phyloP scores from a whole-genome alignment of 2,113 vertebrate genomes.

The Phrynocephalus versicolor region DNA sequence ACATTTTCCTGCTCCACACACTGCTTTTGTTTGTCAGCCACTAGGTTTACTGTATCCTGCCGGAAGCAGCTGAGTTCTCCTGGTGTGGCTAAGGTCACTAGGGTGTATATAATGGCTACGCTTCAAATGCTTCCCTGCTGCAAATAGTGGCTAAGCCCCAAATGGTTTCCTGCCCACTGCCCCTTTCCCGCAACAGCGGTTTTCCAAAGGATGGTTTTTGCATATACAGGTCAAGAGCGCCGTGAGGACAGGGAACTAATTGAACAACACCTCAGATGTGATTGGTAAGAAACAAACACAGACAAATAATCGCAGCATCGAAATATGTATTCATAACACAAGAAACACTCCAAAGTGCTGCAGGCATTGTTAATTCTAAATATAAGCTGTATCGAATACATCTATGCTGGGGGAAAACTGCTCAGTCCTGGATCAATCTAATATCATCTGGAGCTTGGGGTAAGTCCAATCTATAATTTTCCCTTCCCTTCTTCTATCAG shows the following conservation, averaged over 20 bases:
- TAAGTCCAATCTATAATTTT: no score
- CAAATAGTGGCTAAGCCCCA: no score
- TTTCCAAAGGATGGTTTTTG: neutral
- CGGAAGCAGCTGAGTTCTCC: neutral
- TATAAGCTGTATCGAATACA: neutral
- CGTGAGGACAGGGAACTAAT: neutral
- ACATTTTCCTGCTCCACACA: neutral
- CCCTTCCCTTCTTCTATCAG: neutral
- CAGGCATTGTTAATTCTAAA: neutral
- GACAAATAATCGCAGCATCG: neutral
- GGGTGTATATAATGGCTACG: neutral
- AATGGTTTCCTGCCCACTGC: no score
- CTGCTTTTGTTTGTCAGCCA: neutral
- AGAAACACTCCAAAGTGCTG: neutral
- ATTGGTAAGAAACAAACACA: neutral
- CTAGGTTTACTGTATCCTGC: neutral
- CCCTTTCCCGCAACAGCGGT: neutral
- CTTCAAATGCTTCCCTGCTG: neutral
- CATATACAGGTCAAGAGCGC: neutral
- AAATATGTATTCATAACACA: neutral
- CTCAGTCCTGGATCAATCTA: neutral
- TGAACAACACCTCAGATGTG: neutral
- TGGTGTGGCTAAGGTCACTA: neutral
- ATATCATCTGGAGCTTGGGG: neutral
- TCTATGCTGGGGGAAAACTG: neutral